Conservation (phyloP, 2,888 invertebrate genomes). For the Acrobasis repandana region DNA sequence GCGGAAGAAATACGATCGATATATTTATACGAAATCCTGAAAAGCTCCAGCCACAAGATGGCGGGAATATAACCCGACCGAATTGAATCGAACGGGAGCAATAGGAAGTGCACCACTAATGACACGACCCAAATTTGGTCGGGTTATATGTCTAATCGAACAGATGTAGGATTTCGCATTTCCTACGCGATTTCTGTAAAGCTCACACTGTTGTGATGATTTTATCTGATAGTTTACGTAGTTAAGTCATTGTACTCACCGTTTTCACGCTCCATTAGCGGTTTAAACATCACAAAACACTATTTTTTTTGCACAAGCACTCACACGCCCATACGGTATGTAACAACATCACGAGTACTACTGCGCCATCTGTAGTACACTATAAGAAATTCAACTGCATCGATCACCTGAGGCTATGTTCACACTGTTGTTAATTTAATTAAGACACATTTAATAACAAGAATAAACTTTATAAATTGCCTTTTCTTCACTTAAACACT, state of each 20-base stretch:
- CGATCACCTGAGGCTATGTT: conserved; percentile 60
- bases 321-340: conserved; percentile 80
- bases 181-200: conserved; percentile 64
- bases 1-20: conserved; percentile 73
- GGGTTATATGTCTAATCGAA: conserved; percentile 72
- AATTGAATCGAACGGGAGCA: conserved; percentile 51
- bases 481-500: conserved; percentile 35
- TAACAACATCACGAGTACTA: conserved; percentile 79
- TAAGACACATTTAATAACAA: conserved; percentile 47
- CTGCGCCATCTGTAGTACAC: conserved; percentile 73
- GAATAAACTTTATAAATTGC: conserved; percentile 41
- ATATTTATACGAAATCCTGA: conserved; percentile 76
- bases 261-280: conserved; percentile 67
- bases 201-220: conserved; percentile 47
- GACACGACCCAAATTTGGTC: conserved; percentile 65
- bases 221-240: conserved; percentile 34
- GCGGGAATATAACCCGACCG: conserved; percentile 69
- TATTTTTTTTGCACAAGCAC: conserved; percentile 77
- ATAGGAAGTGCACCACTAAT: conserved; percentile 51
- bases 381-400: conserved; percentile 46
- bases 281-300: conserved; percentile 78
- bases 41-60: conserved; percentile 77
- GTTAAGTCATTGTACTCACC: conserved; percentile 63
- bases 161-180: conserved; percentile 75
- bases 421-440: conserved; percentile 62